Evolutionary conservation across 2,113 vertebrate genomes (phyloP).

Genomic region (Sitta europaea): DNA sequence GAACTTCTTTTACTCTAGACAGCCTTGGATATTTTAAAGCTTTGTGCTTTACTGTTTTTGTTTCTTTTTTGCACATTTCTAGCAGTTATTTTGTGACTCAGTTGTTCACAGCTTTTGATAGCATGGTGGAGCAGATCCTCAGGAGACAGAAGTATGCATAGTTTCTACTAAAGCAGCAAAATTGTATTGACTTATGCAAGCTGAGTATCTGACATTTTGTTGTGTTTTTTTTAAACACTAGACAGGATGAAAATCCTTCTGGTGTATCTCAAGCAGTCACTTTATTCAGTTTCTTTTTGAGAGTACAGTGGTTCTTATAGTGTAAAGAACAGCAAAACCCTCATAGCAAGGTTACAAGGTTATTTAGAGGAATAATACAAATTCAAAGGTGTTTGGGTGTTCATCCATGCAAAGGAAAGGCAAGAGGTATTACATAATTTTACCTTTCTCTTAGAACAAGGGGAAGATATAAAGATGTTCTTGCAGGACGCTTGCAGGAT

Average conservation of each 20-base stretch:
- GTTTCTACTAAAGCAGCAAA: not conserved
- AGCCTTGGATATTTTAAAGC: not conserved
- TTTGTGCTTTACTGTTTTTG: not conserved
- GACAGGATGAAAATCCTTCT: not conserved
- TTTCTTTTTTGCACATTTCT: not conserved
- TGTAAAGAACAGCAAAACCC: not conserved
- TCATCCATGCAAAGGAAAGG: not conserved
- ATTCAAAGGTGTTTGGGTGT: not conserved
- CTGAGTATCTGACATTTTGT: not conserved
- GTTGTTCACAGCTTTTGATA: not conserved
- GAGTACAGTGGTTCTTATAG: not conserved
- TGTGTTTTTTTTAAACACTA: not conserved
- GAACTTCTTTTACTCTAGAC: not conserved
- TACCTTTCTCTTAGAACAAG: not conserved
- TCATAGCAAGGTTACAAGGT: not conserved
- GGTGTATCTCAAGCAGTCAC: not conserved
- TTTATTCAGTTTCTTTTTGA: not conserved
- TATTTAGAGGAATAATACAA: not conserved
- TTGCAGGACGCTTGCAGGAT: not conserved
- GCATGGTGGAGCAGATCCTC: not conserved
- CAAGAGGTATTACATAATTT: not conserved
- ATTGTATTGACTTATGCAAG: not conserved
- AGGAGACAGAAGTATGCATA: not conserved
- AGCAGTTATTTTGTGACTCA: rapidly evolving
- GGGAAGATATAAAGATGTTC: not conserved